These are phyloP conservation scores for Odontesthes bonariensis DNA, from an alignment of 2,113 vertebrate species.

Conservation along the genomic window DNA sequence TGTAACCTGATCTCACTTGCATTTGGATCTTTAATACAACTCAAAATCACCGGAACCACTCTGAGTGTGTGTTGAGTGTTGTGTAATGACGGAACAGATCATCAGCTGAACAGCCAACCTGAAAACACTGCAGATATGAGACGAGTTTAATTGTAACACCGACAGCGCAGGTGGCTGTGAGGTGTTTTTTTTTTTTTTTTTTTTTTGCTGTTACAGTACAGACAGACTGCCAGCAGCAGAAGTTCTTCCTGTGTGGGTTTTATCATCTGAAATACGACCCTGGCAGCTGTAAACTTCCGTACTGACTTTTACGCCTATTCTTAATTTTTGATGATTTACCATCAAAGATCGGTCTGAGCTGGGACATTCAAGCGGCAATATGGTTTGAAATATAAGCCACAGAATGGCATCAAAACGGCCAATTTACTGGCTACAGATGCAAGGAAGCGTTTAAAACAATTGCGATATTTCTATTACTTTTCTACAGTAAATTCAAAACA, in stretches of 20 bases:
- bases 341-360: conserved; percentile 60
- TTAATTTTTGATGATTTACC: conserved; percentile 74
- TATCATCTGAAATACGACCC: conserved; percentile 64
- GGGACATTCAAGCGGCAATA: conserved; percentile 25
- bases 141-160: conserved; percentile 37
- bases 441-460: too few species aligned
- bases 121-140: conserved; percentile 33
- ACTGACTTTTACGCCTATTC: conserved; percentile 69
- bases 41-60: conserved; percentile 32
- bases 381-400: background rate
- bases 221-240: conserved; percentile 29
- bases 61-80: conserved; percentile 2
- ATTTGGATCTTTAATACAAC: conserved; percentile 63
- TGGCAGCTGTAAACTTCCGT: conserved; percentile 67
- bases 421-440: background rate
- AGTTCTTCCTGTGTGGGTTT: conserved; percentile 59
- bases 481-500: background rate
- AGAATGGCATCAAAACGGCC: background rate
- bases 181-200: background rate
- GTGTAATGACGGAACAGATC: conserved; percentile 48
- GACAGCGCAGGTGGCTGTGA: conserved; percentile 21
- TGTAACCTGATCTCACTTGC: conserved; percentile 70
- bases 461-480: background rate
- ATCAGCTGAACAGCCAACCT: conserved; percentile 59
- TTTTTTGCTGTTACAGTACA: conserved; percentile 36